Evolutionary conservation across 92 coral and sea anemone genomes (phyloP).

Genomic region (Zoanthus gigantus): DNA sequence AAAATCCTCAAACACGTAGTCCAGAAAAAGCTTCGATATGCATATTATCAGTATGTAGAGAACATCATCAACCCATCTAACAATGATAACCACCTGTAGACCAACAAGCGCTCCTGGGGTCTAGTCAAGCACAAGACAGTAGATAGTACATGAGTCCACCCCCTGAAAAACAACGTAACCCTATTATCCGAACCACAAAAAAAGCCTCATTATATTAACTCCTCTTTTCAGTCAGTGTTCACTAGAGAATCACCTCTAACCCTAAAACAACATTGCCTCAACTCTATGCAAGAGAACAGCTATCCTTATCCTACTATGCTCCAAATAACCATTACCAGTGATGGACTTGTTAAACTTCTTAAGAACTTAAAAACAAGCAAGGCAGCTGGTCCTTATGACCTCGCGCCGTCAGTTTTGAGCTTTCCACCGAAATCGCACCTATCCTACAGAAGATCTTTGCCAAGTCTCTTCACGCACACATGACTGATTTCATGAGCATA

Average conservation of each 20-base stretch:
- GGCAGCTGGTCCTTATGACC: conserved; percentile 34
- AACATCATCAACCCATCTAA: no score
- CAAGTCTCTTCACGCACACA: conserved; percentile 8
- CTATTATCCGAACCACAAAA: conserved; percentile 12
- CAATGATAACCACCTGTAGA: no score
- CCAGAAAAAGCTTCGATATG: no score
- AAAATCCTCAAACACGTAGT: background rate
- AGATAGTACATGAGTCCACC: conserved; percentile 4
- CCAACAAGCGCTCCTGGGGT: conserved; percentile 30
- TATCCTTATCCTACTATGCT: background rate
- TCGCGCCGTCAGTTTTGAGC: conserved; percentile 33
- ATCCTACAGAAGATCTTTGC: conserved; percentile 35
- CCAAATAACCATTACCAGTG: conserved; percentile 10
- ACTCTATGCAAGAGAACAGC: conserved; percentile 15
- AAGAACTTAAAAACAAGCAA: conserved; percentile 30
- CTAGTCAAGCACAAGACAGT: conserved; percentile 11
- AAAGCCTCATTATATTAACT: conserved; percentile 10
- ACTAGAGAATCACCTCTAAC: conserved; percentile 21
- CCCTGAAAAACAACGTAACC: conserved; percentile 3
- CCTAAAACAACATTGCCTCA: conserved; percentile 24
- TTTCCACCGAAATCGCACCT: conserved; percentile 38
- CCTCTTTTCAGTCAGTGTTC: conserved; percentile 24
- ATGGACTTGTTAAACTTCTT: conserved; percentile 17
- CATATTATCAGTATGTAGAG: no score
- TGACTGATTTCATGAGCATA: no score